These are phyloP conservation scores for Drosophila falleni DNA, from an alignment of 2,888 invertebrate species.

Conservation along the genomic window DNA sequence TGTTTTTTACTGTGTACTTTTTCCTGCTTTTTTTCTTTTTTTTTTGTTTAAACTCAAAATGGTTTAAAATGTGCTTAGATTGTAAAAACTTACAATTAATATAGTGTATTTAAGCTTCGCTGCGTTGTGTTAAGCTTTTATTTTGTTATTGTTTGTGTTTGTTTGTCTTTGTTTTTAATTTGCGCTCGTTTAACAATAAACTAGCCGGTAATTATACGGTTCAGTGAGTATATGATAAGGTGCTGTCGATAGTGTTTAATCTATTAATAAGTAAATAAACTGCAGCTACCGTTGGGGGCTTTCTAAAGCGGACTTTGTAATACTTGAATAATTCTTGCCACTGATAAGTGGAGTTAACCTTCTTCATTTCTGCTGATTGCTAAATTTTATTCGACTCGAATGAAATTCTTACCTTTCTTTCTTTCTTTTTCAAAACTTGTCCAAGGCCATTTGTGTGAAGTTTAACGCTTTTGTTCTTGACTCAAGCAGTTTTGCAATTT, in stretches of 20 bases:
- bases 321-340: slow-evolving; percentile 13
- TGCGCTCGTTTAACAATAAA: slow-evolving; percentile 22
- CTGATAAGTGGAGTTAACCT: slow-evolving; percentile 34
- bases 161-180: slow-evolving; percentile 27
- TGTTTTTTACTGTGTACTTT: too few species aligned
- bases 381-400: slow-evolving; percentile 21
- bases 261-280: slow-evolving; percentile 40
- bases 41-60: too few species aligned
- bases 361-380: slow-evolving; percentile 45
- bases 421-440: slow-evolving; percentile 31
- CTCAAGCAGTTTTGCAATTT: slow-evolving; percentile 39
- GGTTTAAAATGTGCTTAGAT: too few species aligned
- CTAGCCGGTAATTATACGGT: slow-evolving; percentile 24
- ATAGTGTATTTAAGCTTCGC: slow-evolving; percentile 1
- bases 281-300: slow-evolving; percentile 29
- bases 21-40: too few species aligned
- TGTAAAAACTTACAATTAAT: not conserved
- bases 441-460: slow-evolving; percentile 61
- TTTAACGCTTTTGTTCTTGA: slow-evolving; percentile 52
- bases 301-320: slow-evolving; percentile 34
- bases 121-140: not conserved
- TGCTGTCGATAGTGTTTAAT: slow-evolving; percentile 43
- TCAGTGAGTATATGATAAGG: slow-evolving; percentile 31
- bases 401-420: slow-evolving; percentile 54
- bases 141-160: slow-evolving; percentile 19